phyloP scores from a whole-genome alignment of 2,797 vertebrate species.

The Zenarchopterus dispar region DNA sequence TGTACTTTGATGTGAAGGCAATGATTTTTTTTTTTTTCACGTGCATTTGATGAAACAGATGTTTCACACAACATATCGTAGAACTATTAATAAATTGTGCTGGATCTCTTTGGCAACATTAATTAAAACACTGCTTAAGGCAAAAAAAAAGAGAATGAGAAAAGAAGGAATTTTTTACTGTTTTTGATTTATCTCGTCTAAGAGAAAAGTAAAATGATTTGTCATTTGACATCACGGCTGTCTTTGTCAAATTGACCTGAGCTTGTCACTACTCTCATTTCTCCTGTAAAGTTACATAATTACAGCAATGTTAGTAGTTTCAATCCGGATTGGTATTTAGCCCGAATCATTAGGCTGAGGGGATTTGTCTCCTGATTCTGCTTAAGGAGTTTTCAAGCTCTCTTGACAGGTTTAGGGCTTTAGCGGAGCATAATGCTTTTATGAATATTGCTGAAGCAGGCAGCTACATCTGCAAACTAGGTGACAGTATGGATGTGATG shows the following conservation, averaged over 20 bases:
- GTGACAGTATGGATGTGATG: background rate
- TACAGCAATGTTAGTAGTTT: conserved; percentile 25
- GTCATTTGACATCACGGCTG: background rate
- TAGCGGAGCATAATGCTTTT: conserved; percentile 22
- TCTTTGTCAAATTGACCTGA: conserved; percentile 23
- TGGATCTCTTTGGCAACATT: conserved; percentile 16
- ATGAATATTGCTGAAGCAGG: conserved; percentile 13
- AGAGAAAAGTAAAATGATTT: conserved; percentile 1
- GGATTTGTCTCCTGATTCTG: conserved; percentile 54
- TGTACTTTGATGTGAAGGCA: conserved; percentile 5
- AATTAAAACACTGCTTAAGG: conserved; percentile 23
- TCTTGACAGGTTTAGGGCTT: conserved; percentile 24
- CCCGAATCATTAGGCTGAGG: conserved; percentile 40
- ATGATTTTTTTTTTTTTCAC: conserved; percentile 18
- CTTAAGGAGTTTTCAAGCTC: conserved; percentile 19
- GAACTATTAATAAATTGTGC: conserved; percentile 9
- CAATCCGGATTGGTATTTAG: conserved; percentile 49
- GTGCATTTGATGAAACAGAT: conserved; percentile 32
- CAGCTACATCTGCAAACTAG: conserved; percentile 2
- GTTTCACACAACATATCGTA: conserved; percentile 14
- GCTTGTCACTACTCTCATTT: background rate
- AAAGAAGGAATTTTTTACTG: background rate
- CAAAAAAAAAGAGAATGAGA: background rate
- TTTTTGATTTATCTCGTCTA: conserved; percentile 26
- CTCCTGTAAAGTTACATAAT: conserved; percentile 28